Base-by-base conservation (phyloP, 2,113 vertebrate species). In the Oryzias curvinotus region DNA sequence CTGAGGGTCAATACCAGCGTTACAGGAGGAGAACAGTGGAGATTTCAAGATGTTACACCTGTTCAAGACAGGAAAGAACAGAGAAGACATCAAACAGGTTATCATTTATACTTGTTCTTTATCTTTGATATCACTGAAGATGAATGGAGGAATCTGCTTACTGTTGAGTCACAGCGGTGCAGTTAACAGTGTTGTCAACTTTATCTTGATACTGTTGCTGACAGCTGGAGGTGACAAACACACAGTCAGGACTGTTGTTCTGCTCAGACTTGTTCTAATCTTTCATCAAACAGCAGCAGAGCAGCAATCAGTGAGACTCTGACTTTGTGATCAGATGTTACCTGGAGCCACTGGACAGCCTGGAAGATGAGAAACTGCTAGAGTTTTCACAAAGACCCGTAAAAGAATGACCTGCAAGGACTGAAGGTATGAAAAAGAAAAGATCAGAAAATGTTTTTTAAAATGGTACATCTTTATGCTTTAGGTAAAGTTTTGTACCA, bases 11-110 rank as follows among this genome's bases (percentile, higher is more conserved):
- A 61, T 3, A 25, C 12, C 15, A 1, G 3, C 4, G 5, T 73
- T 25, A 7, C 71, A 66, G 25, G 18, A 8, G 23, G 36, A 19
- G 36, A 73, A 61, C 4, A 56, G 47, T 7, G 23, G 19, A 5
- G 23, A 15, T 41, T 47, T 54, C n/a, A 73, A 46, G 14, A 21
- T 13, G 4, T 48, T 44, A 48, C 62, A 72, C 8, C 69, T 72
- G 21, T 45, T 12, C 16, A 28, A 23, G 30, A 12, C 5, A 2
- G 14, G 2, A 44, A 6, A 23, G 8, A 52, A 3, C 26, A 28
- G n/a, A 14, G 7, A 28, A 30, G 30, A 16, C 2, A 7, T 13
- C 12, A 36, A 36, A 12, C 8, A 36, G 36, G 12, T 36, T 2
- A 36, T 36, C 28, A 5, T 10, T n/a, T 4, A 30, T 10, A 53